These are phyloP conservation scores for Oopsacas minuta DNA, from an alignment of 37 sponge, comb jelly and placozoan genomes.

Conservation along the genomic window DNA sequence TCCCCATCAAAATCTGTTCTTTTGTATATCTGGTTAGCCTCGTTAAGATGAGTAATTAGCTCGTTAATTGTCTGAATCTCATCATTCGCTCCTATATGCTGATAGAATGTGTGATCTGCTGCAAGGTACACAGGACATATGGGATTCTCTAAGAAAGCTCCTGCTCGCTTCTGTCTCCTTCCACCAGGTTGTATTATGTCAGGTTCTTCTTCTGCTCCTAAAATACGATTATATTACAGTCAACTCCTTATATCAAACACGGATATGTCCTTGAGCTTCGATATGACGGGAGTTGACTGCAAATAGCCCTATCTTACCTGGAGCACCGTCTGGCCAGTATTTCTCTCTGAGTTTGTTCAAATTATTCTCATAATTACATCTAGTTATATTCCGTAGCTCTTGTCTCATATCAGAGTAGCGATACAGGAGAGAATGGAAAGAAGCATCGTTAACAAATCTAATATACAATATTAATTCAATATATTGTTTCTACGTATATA, in stretches of 20 bases:
- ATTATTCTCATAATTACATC: neutral
- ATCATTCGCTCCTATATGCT: constrained; percentile 21
- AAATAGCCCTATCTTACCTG: too few relatives aligned
- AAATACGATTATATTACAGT: too few relatives aligned
- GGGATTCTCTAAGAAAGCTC: neutral
- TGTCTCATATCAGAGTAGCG: constrained; percentile 27
- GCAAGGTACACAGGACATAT: constrained; percentile 47
- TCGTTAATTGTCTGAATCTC: constrained; percentile 32
- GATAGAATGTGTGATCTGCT: constrained; percentile 48
- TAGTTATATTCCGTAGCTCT: neutral
- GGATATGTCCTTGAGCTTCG: too few relatives aligned
- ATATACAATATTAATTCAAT: neutral
- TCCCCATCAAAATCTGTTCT: constrained; percentile 31
- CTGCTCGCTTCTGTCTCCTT: neutral
- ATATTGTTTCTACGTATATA: neutral
- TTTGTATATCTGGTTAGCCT: constrained; percentile 20
- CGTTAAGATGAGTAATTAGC: constrained; percentile 22
- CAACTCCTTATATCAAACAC: too few relatives aligned
- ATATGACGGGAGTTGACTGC: too few relatives aligned
- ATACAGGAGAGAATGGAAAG: constrained; percentile 49
- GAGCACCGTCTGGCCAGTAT: neutral
- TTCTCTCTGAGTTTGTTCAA: neutral
- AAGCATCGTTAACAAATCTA: neutral
- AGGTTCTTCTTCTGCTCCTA: neutral
- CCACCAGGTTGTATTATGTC: neutral